Percentiles rank a stretch among this genome's conserved stretches.
These are phyloP conservation scores for Gobio occitaniae DNA, from an alignment of 2,797 vertebrate genomes.

Conservation along the genomic window DNA sequence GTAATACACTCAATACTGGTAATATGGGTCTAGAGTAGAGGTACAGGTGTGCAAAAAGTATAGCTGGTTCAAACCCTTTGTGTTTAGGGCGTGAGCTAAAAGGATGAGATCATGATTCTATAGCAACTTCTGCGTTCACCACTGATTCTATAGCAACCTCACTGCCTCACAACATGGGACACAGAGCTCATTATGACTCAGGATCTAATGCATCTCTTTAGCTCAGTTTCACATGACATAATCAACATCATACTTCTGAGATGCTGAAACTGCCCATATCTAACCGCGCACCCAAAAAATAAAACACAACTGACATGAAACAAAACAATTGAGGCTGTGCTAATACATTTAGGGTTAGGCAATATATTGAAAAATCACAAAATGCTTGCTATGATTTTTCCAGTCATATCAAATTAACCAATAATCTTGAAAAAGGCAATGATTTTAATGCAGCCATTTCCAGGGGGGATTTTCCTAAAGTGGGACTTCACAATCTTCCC, in stretches of 20 bases:
- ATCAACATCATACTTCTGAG: not conserved
- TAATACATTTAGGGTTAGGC: not conserved
- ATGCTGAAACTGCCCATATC: not conserved
- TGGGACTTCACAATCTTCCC: not conserved
- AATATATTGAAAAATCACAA: not conserved
- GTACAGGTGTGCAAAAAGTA: slow-evolving; percentile 4
- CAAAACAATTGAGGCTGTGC: not conserved
- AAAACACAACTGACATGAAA: not conserved
- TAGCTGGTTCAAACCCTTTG: not conserved
- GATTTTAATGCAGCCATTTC: not conserved
- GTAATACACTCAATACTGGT: not conserved
- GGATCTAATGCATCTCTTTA: slow-evolving; percentile 23
- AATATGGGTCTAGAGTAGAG: not conserved
- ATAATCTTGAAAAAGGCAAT: not conserved
- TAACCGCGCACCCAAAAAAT: not conserved
- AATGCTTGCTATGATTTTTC: not conserved
- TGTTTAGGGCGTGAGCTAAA: not conserved
- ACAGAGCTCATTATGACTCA: slow-evolving; percentile 21
- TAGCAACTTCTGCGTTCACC: not conserved
- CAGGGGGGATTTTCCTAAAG: not conserved
- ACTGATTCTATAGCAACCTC: slow-evolving; percentile 30
- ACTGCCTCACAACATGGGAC: not conserved
- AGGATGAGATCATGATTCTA: slow-evolving; percentile 25
- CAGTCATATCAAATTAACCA: not conserved
- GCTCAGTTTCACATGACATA: not conserved